A percentile compares a stretch with the other conserved stretches of the same genome.
Evolutionary conservation across 2,797 vertebrate species (phyloP).

Genomic region (Ammospiza maritima): DNA sequence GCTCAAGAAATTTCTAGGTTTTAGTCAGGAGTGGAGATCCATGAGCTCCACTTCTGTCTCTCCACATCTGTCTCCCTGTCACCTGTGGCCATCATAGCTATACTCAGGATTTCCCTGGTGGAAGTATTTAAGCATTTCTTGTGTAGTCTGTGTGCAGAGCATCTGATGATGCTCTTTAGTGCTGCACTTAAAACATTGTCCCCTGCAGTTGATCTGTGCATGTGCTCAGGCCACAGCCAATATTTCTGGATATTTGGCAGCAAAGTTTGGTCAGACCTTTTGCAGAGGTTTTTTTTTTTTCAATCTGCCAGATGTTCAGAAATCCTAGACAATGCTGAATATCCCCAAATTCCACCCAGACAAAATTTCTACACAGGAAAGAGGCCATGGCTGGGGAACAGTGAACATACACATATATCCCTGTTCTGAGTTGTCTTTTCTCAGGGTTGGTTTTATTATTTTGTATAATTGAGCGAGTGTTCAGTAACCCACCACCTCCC

Average conservation of each 20-base stretch:
- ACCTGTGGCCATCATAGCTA: neutral
- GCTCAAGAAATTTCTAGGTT: neutral
- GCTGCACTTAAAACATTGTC: neutral
- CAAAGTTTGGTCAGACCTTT: slow-evolving; percentile 16
- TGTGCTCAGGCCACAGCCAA: neutral
- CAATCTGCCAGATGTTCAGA: neutral
- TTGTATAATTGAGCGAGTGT: neutral
- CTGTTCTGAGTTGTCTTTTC: neutral
- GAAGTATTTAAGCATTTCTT: neutral
- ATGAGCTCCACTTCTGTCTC: neutral
- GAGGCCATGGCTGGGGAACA: neutral
- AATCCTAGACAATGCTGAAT: slow-evolving; percentile 27
- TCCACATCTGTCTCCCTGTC: neutral
- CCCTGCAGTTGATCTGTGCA: neutral
- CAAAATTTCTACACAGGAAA: neutral
- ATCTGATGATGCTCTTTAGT: neutral
- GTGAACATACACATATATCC: neutral
- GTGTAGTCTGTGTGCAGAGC: neutral
- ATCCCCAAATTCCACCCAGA: slow-evolving; percentile 3
- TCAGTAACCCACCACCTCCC: neutral
- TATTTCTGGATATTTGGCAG: slow-evolving; percentile 22
- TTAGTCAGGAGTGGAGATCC: neutral
- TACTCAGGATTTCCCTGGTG: neutral
- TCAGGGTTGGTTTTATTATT: neutral
- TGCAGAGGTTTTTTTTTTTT: neutral